Evolutionary conservation across 1,140 invertebrate species (phyloP), one percentile per base, ranked within the genome.

Genomic region (Spodoptera frugiperda): DNA sequence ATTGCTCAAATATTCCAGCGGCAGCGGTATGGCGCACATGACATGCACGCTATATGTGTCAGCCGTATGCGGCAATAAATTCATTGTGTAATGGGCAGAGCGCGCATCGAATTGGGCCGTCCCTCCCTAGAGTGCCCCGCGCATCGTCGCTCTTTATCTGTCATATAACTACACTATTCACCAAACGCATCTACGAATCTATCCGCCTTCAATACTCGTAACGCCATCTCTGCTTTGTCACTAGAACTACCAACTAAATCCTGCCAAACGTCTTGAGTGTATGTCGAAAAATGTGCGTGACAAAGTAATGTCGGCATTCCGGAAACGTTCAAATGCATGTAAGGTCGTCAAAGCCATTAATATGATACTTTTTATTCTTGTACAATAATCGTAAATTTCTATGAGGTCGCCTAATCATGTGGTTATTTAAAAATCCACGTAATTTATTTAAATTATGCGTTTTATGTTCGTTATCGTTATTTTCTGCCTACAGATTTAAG

Each of bases 11-110:
- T 85, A 91, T 91, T 89, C 87, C 81, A 76, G 65, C 51, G 61
- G 68, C 81, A 76, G 65, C 51, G 61, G 68, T 67, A 82, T 77
- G 80, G 78, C 86, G 78, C 81, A 86, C 82, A 90, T 87, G 87
- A 88, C 86, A 90, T 90, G 88, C 89, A 91, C 84, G 84, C 87
- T 85, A 89, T 91, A 91, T 89, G 81, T 91, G 90, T 91, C 90
- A 91, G 87, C 82, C 84, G 87, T 85, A 89, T 89, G 86, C 88
- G 85, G 89, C 87, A 85, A 91, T 92, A 93, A 93, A 92, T 92
- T 92, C 88, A 92, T 93, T 91, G 90, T 91, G 88, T 91, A 91
- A 93, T 91, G 87, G 86, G 82, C 86, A 89, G 84, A 79, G 84
- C 86, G 83, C 84, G 86, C 83, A 90, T 87, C 85, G 86, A 92